These are phyloP conservation scores for Nestor notabilis DNA, from an alignment of 2,113 vertebrate species.

Conservation along the genomic window DNA sequence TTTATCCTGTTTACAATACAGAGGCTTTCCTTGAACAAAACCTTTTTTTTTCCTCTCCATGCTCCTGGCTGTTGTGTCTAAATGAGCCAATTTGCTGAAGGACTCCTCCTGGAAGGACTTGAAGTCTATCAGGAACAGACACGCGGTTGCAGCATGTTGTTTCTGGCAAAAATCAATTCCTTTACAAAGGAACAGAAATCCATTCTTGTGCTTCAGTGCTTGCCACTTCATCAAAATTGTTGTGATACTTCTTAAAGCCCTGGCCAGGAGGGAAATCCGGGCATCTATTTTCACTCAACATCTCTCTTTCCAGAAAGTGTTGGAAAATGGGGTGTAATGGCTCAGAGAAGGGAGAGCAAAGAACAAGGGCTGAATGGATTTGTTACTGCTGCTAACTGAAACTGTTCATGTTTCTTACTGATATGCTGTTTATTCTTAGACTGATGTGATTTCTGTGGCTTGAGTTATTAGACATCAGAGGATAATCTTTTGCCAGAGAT, in stretches of 20 bases:
- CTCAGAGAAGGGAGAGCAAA: background rate
- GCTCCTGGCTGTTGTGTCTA: conserved; percentile 81
- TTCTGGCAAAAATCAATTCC: conserved; percentile 31
- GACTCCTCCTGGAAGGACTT: conserved; percentile 41
- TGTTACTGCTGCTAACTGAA: background rate
- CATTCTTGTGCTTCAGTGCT: background rate
- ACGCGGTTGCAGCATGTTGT: background rate
- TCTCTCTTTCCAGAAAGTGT: background rate
- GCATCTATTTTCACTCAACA: background rate
- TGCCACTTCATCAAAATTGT: background rate
- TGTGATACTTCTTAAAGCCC: background rate
- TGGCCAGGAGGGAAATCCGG: conserved; percentile 11
- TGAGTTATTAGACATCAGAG: background rate
- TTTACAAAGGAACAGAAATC: conserved; percentile 8
- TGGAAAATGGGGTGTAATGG: background rate
- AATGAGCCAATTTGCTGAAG: conserved; percentile 74
- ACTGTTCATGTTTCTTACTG: background rate
- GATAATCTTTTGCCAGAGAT: background rate
- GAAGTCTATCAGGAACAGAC: conserved; percentile 1
- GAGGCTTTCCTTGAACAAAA: conserved; percentile 76
- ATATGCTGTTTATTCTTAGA: background rate
- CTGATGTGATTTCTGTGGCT: background rate
- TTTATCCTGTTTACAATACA: conserved; percentile 88
- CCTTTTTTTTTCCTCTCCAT: background rate
- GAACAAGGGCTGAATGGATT: background rate